Evolutionary conservation across 2,888 invertebrate species (phyloP).

Genomic region (Pammene fasciana): DNA sequence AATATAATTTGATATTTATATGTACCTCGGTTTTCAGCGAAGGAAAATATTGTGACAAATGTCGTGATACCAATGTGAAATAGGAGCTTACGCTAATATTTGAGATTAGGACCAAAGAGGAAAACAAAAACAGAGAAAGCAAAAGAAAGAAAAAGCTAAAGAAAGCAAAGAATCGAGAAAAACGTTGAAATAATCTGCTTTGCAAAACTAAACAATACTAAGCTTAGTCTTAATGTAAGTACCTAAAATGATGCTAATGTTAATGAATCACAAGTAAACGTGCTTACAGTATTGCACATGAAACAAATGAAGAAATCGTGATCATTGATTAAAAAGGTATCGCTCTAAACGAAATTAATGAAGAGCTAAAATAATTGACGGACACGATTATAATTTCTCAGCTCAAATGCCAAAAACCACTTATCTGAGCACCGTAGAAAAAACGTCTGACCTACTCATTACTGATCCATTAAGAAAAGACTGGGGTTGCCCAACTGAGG

Average conservation of each 20-base stretch:
- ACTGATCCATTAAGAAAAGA: constrained; percentile 73
- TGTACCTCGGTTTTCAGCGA: too few relatives aligned
- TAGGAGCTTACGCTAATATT: too few relatives aligned
- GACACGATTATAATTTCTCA: constrained; percentile 37
- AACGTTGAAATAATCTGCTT: constrained; percentile 8
- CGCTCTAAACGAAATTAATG: constrained; percentile 25
- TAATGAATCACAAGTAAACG: not conserved
- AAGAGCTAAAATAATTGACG: constrained; percentile 39
- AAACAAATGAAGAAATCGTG: constrained; percentile 9
- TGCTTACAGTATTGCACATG: not conserved
- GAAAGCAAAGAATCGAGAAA: too few relatives aligned
- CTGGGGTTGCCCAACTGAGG: constrained; percentile 60
- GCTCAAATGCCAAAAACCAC: constrained; percentile 41
- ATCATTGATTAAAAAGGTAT: constrained; percentile 33
- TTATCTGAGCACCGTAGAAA: constrained; percentile 33
- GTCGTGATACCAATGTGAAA: too few relatives aligned
- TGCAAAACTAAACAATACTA: not conserved
- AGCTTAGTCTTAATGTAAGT: not conserved
- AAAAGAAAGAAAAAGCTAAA: too few relatives aligned
- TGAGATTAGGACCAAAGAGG: too few relatives aligned
- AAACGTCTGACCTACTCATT: constrained; percentile 59
- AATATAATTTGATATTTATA: too few relatives aligned
- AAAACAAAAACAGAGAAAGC: too few relatives aligned
- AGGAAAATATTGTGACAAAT: too few relatives aligned
- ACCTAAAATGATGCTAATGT: not conserved